These are phyloP conservation scores for Pyralis farinalis DNA, from an alignment of 2,888 invertebrate genomes.

Conservation along the genomic window DNA sequence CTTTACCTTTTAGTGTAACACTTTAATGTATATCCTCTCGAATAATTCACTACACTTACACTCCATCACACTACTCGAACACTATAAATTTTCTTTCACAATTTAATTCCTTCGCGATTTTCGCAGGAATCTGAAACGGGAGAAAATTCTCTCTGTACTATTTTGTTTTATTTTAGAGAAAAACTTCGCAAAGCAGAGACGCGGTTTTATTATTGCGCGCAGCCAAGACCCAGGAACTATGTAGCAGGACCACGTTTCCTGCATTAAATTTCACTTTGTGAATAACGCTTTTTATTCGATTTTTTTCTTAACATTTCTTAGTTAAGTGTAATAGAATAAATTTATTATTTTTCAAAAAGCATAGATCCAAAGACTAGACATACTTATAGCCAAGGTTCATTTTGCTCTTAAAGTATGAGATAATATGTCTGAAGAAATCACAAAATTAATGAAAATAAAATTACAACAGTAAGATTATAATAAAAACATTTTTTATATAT, in stretches of 20 bases:
- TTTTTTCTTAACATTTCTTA: no score
- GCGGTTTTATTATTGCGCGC: constrained; percentile 10
- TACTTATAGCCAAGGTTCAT: no score
- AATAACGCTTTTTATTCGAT: no score
- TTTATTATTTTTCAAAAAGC: no score
- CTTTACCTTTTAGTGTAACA: constrained; percentile 54
- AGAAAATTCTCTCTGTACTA: constrained; percentile 42
- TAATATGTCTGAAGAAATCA: no score
- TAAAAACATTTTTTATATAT: constrained; percentile 4
- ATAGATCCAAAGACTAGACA: no score
- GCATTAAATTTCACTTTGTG: background rate
- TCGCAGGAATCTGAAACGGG: constrained; percentile 61
- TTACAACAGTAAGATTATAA: no score
- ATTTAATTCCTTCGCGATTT: constrained; percentile 27
- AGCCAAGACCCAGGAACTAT: background rate
- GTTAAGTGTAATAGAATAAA: no score
- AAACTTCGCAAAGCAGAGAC: constrained; percentile 24
- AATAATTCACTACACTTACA: constrained; percentile 36
- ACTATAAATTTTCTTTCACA: constrained; percentile 27
- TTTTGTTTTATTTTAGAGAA: constrained; percentile 1
- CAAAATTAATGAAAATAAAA: no score
- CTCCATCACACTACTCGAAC: constrained; percentile 50
- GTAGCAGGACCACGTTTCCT: constrained; percentile 1
- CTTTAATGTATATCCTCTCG: constrained; percentile 39
- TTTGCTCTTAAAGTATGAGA: no score